Conservation (phyloP, 2,113 vertebrate genomes). For the Hucho hucho region DNA sequence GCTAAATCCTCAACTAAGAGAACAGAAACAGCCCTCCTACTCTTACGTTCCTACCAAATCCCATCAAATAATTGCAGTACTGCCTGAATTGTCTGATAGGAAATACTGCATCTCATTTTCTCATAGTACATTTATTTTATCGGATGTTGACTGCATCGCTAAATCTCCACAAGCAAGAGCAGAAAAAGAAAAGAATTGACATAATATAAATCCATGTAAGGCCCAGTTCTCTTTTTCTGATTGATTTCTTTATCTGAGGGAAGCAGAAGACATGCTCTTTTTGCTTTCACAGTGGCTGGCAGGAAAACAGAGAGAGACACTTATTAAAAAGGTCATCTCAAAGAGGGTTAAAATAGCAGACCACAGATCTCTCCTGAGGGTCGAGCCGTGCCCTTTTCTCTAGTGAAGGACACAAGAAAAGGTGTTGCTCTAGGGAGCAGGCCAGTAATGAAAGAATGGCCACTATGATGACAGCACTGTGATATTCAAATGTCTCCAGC, state of each 20-base stretch:
- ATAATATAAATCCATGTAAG: conserved; percentile 75
- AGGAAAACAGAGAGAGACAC: conserved; percentile 80
- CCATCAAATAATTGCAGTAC: conserved; percentile 29
- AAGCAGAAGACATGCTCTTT: conserved; percentile 76
- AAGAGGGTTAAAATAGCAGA: conserved; percentile 77
- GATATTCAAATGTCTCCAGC: conserved; percentile 67
- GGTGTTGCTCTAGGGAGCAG: conserved; percentile 73
- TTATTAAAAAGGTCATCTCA: conserved; percentile 81
- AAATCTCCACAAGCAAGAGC: conserved; percentile 56
- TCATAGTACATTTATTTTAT: conserved; percentile 62
- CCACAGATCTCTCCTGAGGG: conserved; percentile 62
- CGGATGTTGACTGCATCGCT: conserved; percentile 66
- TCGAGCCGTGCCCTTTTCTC: conserved; percentile 63
- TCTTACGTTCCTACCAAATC: conserved; percentile 41
- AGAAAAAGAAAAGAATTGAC: conserved; percentile 62
- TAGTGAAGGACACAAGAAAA: conserved; percentile 77
- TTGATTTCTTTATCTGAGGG: conserved; percentile 76
- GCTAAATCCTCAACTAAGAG: too few relatives aligned
- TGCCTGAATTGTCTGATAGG: conserved; percentile 15
- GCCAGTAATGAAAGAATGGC: conserved; percentile 69
- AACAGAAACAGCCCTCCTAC: too few relatives aligned
- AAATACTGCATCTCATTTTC: conserved; percentile 51
- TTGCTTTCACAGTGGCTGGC: conserved; percentile 72
- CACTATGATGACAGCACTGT: conserved; percentile 53
- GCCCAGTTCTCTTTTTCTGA: conserved; percentile 60